Percentiles rank a stretch among this genome's conserved stretches.
Conservation (phyloP, 2,888 invertebrate species). For the Bellardia pandia region DNA sequence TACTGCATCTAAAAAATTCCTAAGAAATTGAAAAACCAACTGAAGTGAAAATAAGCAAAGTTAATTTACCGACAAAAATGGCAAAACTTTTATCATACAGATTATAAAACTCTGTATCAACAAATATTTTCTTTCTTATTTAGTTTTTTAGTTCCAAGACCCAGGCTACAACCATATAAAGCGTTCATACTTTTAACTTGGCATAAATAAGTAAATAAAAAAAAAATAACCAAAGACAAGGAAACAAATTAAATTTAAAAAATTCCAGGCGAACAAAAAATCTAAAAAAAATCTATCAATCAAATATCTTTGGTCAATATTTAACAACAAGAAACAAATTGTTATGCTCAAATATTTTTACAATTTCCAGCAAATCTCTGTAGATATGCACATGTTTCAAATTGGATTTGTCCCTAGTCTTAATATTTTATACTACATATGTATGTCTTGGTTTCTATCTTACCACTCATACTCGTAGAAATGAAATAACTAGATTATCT, state of each 20-base stretch:
- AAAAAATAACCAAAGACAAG: not conserved
- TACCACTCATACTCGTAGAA: not conserved
- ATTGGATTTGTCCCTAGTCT: not conserved
- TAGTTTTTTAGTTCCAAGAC: no score
- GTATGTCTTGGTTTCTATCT: not conserved
- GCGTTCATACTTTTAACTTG: not conserved
- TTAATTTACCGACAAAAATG: no score
- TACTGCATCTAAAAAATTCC: no score
- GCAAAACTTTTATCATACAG: no score
- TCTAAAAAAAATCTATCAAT: not conserved
- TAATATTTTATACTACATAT: not conserved
- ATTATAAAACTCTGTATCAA: not conserved
- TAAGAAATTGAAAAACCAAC: no score
- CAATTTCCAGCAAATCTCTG: not conserved
- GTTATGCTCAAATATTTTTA: not conserved
- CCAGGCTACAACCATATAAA: no score
- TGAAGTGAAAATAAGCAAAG: no score
- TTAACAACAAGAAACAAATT: not conserved
- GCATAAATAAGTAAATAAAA: not conserved
- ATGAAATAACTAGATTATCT: conserved; percentile 13
- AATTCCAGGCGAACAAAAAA: not conserved
- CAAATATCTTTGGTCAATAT: not conserved
- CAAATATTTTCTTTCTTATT: no score
- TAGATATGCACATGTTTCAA: not conserved
- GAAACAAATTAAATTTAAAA: not conserved